Base-by-base conservation (phyloP, 92 coral and sea anemone genomes). In the Pocillopora meandrina region DNA sequence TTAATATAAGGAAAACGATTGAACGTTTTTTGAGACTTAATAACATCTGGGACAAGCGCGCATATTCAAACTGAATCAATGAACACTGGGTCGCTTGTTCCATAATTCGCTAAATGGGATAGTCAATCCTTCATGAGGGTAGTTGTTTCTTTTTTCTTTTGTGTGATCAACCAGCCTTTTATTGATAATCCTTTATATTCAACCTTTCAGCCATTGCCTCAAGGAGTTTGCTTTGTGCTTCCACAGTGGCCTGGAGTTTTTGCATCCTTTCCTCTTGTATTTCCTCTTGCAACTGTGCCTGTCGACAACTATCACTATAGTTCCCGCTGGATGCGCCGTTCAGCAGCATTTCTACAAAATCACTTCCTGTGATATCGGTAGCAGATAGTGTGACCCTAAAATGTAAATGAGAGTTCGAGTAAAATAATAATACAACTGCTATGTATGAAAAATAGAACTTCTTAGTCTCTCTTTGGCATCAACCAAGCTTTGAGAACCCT, bases 141-240 rank as follows among this genome's bases (percentile, higher is more conserved):
- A 0, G 8, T 42, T 42, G 8, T 7, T 42, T 42, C 52, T 3
- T 42, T 42, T 3, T 3, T 42, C 52, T 42, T 42, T 42, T 42
- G 7, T 16, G 21, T 66, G 20, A 20, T 56, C 55, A 70, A 74
- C n/a, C 49, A 20, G 63, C 42, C n/a, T 52, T 21, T n/a, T 19
- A 26, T 6, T 82, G 49, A 9, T 26, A 61, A 23, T 60, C 49
- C 15, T 71, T 18, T 10, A 82, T 82, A 20, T 62, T 61, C 18
- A 82, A 62, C 8, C 42, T 72, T 3, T 82, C 79, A 61, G 95
- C 97, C 74, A 93, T 89, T 4, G 92, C 89, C 56, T 77, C 81
- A 23, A 93, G 91, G 63, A 93, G 82, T 79, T 78, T 78, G 67
- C 89, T 87, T 71, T 93, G 97, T 63, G 93, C 90, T 72, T 93